Base-by-base conservation (phyloP, 1,140 invertebrate species). In the Tigriopus japonicus region DNA sequence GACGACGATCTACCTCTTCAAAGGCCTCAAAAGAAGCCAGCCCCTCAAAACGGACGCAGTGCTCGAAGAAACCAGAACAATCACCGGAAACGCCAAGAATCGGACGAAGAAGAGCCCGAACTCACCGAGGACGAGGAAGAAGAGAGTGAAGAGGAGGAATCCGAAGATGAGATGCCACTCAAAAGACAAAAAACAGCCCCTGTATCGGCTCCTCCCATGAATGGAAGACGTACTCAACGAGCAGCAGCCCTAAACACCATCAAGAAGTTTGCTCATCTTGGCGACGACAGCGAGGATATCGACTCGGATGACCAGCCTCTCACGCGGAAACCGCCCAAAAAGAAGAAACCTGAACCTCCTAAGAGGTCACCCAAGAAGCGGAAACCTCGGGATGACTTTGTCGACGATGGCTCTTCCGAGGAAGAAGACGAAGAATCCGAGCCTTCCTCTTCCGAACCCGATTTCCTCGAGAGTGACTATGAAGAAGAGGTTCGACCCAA, bases 111-210 rank as follows among this genome's bases (percentile, higher is more conserved):
- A 7, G 19, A 55, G 19, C 14, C 15, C 24, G 15, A n/a, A 41
- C 28, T 23, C 15, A 35, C 23, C 15, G 17, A 28, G 40, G 40
- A 42, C 7, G 24, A 28, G n/a, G 23, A 17, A 6, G 3, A 21
- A 19, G 56, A 66, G 40, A 62, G 63, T 0, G 70, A 70, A 17
- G 69, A 66, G 19, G 65, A 68, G 5, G 69, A 71, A 40, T 67
- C 66, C 1, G 69, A 71, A 17, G 65, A 63, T 49, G 62, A 64
- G 51, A 49, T 49, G n/a, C 21, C 21, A 10, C 45, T 21, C 21
- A 15, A 49, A 12, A 3, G 45, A 21, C n/a, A 49, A 12, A 49
- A 21, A 49, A 49, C 45, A 49, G 21, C 45, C 5, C n/a, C n/a
- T 49, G 2, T 6, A 21, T 21, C 21, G 3, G 45, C 45, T 6